Percentiles rank a stretch among this genome's conserved stretches.
phyloP scores from a whole-genome alignment of 2,888 invertebrate genomes.

The Lasius fuliginosus region DNA sequence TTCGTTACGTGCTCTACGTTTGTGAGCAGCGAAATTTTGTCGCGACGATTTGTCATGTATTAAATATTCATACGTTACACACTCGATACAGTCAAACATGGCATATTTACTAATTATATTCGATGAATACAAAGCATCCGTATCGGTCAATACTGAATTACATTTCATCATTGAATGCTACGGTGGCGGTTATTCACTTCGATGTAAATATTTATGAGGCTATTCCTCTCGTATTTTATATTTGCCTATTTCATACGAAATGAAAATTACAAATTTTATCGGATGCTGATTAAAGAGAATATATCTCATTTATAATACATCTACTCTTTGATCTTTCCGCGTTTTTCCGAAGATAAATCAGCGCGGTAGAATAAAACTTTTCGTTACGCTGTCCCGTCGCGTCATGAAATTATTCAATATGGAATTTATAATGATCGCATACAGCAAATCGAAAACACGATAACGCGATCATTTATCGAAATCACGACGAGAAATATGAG shows the following conservation, averaged over 20 bases:
- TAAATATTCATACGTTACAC: constrained; percentile 30
- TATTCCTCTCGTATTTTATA: constrained; percentile 18
- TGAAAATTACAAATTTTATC: constrained; percentile 5
- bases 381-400: background rate
- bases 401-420: constrained; percentile 3
- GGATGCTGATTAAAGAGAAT: constrained; percentile 20
- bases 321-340: background rate
- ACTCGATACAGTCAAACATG: constrained; percentile 28
- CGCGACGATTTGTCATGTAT: constrained; percentile 25
- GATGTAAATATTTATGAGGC: constrained; percentile 35
- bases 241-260: constrained; percentile 6
- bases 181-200: background rate
- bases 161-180: constrained; percentile 15
- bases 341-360: constrained; percentile 3
- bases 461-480: constrained; percentile 31
- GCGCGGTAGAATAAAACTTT: background rate
- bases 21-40: constrained; percentile 4
- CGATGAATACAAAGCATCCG: constrained; percentile 45
- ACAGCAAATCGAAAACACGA: background rate
- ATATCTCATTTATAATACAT: constrained; percentile 6
- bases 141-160: constrained; percentile 37
- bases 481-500: background rate
- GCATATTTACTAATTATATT: constrained; percentile 40
- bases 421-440: constrained; percentile 23
- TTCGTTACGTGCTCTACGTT: background rate